Percentiles rank a stretch among this genome's conserved stretches.
These are phyloP conservation scores for Beris chalybata DNA, from an alignment of 2,888 invertebrate species.

Conservation along the genomic window DNA sequence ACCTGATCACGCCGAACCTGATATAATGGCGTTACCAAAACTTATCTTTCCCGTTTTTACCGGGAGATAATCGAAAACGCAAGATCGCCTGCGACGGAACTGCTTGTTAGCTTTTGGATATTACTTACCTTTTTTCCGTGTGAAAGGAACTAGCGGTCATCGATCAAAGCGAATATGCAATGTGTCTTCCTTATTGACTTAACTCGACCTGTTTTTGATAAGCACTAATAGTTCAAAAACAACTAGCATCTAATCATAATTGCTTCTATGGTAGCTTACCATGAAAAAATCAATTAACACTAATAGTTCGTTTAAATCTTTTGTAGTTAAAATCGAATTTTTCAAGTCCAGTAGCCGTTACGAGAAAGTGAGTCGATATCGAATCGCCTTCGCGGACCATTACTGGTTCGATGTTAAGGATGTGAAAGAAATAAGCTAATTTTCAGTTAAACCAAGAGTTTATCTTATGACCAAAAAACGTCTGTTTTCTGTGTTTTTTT, in stretches of 20 bases:
- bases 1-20: slow-evolving; percentile 16
- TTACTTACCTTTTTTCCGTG: slow-evolving; percentile 36
- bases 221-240: no score
- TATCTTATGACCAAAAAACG: no score
- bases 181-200: slow-evolving; percentile 26
- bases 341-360: slow-evolving; percentile 20
- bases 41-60: slow-evolving; percentile 10
- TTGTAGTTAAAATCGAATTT: not conserved
- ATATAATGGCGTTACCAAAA: slow-evolving; percentile 17
- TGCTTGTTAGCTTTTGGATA: slow-evolving; percentile 37
- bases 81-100: not conserved
- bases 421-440: no score
- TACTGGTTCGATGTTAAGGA: no score
- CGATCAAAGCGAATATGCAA: slow-evolving; percentile 25
- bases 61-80: slow-evolving; percentile 25
- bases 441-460: no score
- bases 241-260: no score
- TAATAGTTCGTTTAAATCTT: no score
- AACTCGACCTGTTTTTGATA: not conserved
- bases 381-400: no score
- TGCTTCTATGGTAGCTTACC: no score
- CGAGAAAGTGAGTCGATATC: slow-evolving; percentile 15
- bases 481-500: no score
- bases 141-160: slow-evolving; percentile 36
- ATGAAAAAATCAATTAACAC: no score